Base-by-base conservation (phyloP, 2,797 vertebrate species). In the Toxotes lorentzi region DNA sequence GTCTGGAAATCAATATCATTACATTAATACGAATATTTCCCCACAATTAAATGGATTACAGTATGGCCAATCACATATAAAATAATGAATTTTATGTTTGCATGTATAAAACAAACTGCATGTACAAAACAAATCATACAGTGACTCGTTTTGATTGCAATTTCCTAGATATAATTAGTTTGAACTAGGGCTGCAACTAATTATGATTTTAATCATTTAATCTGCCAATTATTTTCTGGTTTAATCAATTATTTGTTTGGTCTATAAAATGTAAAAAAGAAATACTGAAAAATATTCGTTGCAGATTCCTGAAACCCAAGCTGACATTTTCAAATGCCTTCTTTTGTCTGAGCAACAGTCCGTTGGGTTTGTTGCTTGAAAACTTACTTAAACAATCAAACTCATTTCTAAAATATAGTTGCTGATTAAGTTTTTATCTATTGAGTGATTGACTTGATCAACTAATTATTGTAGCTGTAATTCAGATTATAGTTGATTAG, bases 1-100 rank as follows among this genome's bases (percentile, higher is more conserved):
- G 35, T 13, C 76, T 74, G n/a, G 27, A 86, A 86, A 85, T 86
- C 82, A 88, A 76, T 88, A 78, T 60, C 13, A 48, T 81, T 59
- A 62, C 23, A 51, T 13, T 63, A 86, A 75, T 65, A 30, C 68
- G 60, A 79, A 50, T 82, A 38, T 40, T 72, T 70, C 35, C 21
- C 67, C 68, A 40, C 21, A 53, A 12, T 78, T 2, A 40, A 73
- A 59, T 53, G 2, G 14, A 35, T 68, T 27, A 60, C 17, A 50
- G 3, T 41, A 21, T 17, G 16, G 50, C 32, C 51, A n/a, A 4
- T 60, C 24, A 61, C 16, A 5, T 60, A 12, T 10, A 2, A 40
- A 59, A 19, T 17, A 34, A 27, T 62, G 0, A 21, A 7, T 50
- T 76, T n/a, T 56, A 53, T 57, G 4, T 38, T 27, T 30, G 27